Base-by-base conservation (phyloP, 2,113 vertebrate genomes). In the Neolamprologus fasciatus region DNA sequence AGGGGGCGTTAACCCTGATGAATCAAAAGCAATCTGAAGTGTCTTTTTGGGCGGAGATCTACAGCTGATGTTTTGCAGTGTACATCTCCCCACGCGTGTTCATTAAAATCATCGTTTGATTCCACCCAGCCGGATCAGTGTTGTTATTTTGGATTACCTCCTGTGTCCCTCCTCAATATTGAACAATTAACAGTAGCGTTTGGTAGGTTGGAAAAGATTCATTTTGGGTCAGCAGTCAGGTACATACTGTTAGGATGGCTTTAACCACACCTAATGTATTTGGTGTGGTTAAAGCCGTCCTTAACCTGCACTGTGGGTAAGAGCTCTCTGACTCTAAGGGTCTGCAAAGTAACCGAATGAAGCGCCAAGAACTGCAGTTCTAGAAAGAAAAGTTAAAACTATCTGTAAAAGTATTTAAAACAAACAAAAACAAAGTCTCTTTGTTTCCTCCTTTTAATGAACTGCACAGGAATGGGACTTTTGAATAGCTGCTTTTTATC, bases 241-340 rank as follows among this genome's bases (percentile, higher is more conserved):
- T 13, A 13, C 7, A 21, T n/a, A 0, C 17, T n/a, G 17, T 63
- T 33, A 63, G 16, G 4, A 33, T 0, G 28, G 28, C 28, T 61
- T 61, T 50, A 66, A 78, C 23, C 10, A 40, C 58, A 31, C 12
- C 26, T 33, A 33, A 79, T 40, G 14, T 14, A 61, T 58, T 9
- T 47, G 57, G 9, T 7, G 37, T 45, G 68, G 68, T 16, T 45
- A 26, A 73, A 26, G 21, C 37, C 3, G 1, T 45, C 21, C 13
- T 45, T 26, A 23, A 42, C 6, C 37, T 14, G 12, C 5, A 3
- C 4, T 17, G 68, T 45, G 40, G 13, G 23, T 17, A 7, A 28
- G 23, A 0, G 21, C 21, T 47, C 40, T 47, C 21, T 2, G 5
- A 26, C 37, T 45, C 21, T 3, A 16, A 42, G 66, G 66, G 37